Percentiles rank a stretch among this genome's conserved stretches.
Conservation (phyloP, 2,888 invertebrate species). For the Carpatolechia fugitivella region DNA sequence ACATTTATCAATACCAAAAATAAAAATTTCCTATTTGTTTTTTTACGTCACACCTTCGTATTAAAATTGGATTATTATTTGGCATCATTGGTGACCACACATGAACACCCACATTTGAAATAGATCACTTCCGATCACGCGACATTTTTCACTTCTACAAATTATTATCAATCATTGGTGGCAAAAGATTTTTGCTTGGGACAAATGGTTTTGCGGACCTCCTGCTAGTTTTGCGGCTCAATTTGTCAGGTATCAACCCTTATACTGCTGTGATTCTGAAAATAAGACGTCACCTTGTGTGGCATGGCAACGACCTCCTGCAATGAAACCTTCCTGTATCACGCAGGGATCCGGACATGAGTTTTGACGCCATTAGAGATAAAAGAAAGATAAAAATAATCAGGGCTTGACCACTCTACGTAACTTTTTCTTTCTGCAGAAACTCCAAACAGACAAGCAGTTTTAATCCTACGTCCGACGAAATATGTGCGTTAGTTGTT, state of each 20-base stretch:
- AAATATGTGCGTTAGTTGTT: background rate
- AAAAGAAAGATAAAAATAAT: constrained; percentile 67
- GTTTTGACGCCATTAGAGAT: constrained; percentile 75
- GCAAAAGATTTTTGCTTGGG: constrained; percentile 41
- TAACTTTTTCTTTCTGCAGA: constrained; percentile 15
- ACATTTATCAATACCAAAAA: no score
- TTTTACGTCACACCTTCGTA: constrained; percentile 3
- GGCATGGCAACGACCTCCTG: constrained; percentile 61
- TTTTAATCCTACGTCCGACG: background rate
- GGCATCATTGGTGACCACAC: constrained; percentile 36
- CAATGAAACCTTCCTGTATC: constrained; percentile 69
- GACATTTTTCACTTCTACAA: constrained; percentile 26
- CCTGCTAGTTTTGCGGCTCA: constrained; percentile 53
- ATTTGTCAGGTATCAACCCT: constrained; percentile 65
- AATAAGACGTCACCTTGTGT: constrained; percentile 72
- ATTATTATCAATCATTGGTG: constrained; percentile 39
- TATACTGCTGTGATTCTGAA: constrained; percentile 46
- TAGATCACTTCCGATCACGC: constrained; percentile 67
- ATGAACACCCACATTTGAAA: constrained; percentile 36
- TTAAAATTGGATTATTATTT: constrained; percentile 30
- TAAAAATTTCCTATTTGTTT: background rate
- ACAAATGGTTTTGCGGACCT: constrained; percentile 52
- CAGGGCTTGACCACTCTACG: constrained; percentile 62
- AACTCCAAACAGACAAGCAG: background rate
- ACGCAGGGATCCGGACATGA: constrained; percentile 69